Conservation (phyloP, 2,113 vertebrate species). For the Elaphurus davidianus region DNA sequence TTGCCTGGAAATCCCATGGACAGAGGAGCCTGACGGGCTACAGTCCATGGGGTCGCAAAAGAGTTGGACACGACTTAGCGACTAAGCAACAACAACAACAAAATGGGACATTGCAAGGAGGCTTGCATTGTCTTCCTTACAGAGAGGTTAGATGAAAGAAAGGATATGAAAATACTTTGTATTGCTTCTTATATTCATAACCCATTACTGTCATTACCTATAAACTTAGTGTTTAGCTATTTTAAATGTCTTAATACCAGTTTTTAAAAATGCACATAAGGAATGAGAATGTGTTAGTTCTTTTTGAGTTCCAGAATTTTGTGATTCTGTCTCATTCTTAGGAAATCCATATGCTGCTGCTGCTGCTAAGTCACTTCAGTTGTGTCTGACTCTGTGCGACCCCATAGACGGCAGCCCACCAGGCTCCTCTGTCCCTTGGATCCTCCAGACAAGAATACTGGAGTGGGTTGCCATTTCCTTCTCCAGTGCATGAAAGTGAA, state of each 20-base stretch:
- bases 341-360: not conserved
- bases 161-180: not conserved
- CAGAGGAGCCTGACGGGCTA: not conserved
- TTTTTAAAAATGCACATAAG: slow-evolving; percentile 5
- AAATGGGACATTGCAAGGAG: not conserved
- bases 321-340: not conserved
- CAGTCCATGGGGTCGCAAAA: not conserved
- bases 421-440: too few relatives aligned
- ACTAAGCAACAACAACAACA: not conserved
- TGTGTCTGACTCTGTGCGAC: too few relatives aligned
- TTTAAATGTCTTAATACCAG: not conserved
- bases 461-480: too few relatives aligned
- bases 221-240: not conserved
- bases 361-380: too few relatives aligned
- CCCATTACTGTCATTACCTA: not conserved
- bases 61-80: not conserved
- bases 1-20: not conserved
- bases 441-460: too few relatives aligned
- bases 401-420: too few relatives aligned
- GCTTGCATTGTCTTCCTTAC: not conserved
- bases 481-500: too few relatives aligned
- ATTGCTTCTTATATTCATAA: not conserved
- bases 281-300: not conserved
- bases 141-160: not conserved
- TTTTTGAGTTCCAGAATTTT: slow-evolving; percentile 18